phyloP scores from a whole-genome alignment of 2,888 invertebrate genomes.

The Melieria picta region DNA sequence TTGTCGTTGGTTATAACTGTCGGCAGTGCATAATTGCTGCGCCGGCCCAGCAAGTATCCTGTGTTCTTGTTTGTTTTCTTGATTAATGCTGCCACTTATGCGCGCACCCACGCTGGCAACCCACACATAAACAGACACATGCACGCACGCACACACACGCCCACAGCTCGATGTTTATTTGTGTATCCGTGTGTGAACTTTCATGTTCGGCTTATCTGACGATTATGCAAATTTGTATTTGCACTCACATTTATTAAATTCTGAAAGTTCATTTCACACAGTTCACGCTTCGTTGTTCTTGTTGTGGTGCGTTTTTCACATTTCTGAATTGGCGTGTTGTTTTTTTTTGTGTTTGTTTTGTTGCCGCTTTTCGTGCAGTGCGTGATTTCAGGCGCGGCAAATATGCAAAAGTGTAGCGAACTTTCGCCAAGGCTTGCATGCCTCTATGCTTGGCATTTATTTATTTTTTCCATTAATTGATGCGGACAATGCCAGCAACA shows the following conservation, averaged over 20 bases:
- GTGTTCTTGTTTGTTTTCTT: background rate
- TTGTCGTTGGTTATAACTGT: too few species aligned
- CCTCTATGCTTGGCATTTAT: too few species aligned
- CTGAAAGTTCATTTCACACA: conserved; percentile 1
- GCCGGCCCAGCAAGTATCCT: too few species aligned
- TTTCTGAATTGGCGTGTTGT: background rate
- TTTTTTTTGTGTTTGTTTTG: background rate
- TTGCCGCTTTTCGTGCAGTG: background rate
- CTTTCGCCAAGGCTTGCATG: too few species aligned
- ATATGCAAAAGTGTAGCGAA: too few species aligned
- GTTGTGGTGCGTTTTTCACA: too few species aligned
- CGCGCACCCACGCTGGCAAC: background rate
- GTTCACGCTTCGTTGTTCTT: too few species aligned
- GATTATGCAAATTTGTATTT: conserved; percentile 6
- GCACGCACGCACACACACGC: background rate
- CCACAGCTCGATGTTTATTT: background rate
- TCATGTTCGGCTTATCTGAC: background rate
- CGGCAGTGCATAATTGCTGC: too few species aligned
- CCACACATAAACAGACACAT: background rate
- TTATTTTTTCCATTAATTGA: too few species aligned
- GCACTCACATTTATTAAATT: conserved; percentile 3
- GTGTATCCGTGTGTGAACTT: background rate
- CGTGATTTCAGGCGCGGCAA: too few species aligned
- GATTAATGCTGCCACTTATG: background rate
- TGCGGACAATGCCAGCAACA: too few species aligned